Base-by-base conservation (phyloP, 2,888 invertebrate genomes). In the Anagyrus pseudococci region DNA sequence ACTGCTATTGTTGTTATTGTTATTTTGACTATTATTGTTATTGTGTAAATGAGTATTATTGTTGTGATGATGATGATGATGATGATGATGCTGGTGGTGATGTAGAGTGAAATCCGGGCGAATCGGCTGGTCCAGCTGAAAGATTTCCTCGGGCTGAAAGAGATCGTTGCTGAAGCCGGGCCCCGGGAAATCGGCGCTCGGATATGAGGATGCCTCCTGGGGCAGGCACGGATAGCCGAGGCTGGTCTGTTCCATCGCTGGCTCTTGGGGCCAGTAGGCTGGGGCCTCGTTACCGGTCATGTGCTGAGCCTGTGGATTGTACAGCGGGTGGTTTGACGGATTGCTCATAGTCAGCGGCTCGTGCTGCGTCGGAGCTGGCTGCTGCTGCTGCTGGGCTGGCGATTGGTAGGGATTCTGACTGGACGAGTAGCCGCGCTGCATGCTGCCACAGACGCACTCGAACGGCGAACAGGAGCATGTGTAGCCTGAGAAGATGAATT, bases 71-170 rank as follows among this genome's bases (percentile, higher is more conserved):
- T n/a, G n/a, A n/a, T n/a, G n/a, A n/a, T n/a, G n/a, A n/a, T 25
- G n/a, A 8, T 25, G 33, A 4, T 8, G 83, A n/a, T n/a, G 68
- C 85, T 85, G 0, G 71, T 69, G 49, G 72, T 72, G 17, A 26
- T 58, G n/a, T 65, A 63, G 0, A 77, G 84, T 81, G 68, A 86
- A 88, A 72, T 89, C 89, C 0, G 88, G 81, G 70, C 89, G 82
- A 41, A 90, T 84, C 0, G 90, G 90, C 74, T 90, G 90, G 73
- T 90, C 90, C 62, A 90, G 79, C 76, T 90, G 90, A 79, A 91
- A 91, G 67, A 91, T 90, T 78, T 91, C 90, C 74, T 90, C 90
- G 0, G 91, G 90, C 74, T 90, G 90, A 76, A 90, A 90, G 25
- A 90, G 83, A 72, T 91, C 90, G 44, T 86, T 85, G 0, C 86